phyloP scores from a whole-genome alignment of 2,113 vertebrate genomes.

The Pithys albifrons region DNA sequence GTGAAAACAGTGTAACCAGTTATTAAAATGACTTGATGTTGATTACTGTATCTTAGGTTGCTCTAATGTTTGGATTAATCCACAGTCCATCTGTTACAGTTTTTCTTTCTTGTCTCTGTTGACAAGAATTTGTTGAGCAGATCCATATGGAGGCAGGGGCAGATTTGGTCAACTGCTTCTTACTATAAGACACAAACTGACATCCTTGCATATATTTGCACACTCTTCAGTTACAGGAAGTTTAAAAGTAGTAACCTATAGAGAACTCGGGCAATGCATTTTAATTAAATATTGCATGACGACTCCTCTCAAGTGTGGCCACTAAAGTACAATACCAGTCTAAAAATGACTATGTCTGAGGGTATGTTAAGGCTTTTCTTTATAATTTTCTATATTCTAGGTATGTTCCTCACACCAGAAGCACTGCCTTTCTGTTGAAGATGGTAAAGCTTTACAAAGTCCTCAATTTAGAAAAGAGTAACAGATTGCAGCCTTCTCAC shows the following conservation, averaged over 20 bases:
- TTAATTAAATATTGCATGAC: neutral
- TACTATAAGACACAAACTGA: neutral
- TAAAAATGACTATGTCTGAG: neutral
- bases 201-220: neutral
- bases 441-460: neutral
- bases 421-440: neutral
- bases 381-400: neutral
- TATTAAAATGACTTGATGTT: neutral
- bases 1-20: neutral
- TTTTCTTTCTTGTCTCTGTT: neutral
- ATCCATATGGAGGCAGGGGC: neutral
- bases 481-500: neutral
- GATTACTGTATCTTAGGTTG: conserved; percentile 10
- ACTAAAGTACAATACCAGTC: neutral
- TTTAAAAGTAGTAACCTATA: neutral
- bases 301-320: neutral
- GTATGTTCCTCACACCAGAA: neutral
- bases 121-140: neutral
- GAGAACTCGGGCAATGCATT: neutral
- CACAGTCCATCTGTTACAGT: conserved; percentile 52
- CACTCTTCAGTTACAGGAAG: neutral
- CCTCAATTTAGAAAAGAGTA: neutral
- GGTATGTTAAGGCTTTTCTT: neutral
- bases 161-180: neutral
- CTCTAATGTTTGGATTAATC: conserved; percentile 49